Evolutionary conservation across 2,797 vertebrate species (phyloP), one percentile per base, ranked within the genome.

Genomic region (Sciurus vulgaris): DNA sequence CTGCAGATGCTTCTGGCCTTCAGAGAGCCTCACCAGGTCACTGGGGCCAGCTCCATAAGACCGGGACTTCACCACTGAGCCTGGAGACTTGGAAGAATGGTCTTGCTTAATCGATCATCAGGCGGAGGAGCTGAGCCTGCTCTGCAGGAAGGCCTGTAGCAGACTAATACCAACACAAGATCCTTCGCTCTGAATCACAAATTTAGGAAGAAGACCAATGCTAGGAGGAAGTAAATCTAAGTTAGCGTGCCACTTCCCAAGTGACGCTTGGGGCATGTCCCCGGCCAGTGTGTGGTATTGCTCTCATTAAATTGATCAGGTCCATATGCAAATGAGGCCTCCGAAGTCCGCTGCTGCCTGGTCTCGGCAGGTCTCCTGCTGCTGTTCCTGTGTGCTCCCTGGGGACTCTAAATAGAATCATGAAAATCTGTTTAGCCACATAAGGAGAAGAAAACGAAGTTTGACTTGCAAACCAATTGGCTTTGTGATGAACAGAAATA

Each of bases 401-500:
- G 95, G 95, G 86, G 97, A 97, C 94, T 96, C 94, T 95, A 97
- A 98, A 96, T 96, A 96, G 95, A 96, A 76, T 94, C 61, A 92
- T 93, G 67, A 91, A 97, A 97, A 97, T 97, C 96, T 97, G 93
- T 97, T 98, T 97, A 97, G 96, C 92, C 92, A 77, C 38, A 92
- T 93, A 97, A 98, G 97, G 97, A 97, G 98, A 97, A 92, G 96
- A 97, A 98, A 98, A 96, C 96, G 96, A 96, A 96, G 90, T 92
- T 74, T 94, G 97, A 97, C 96, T 94, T 84, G 84, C 95, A 95
- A 95, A 95, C 22, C 8, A 87, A 96, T 97, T 95, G 98, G 97
- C 98, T 98, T 83, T 96, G 92, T 96, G 70, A 26, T 89, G 94
- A 87, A 44, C 95, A 98, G 96, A 98, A 98, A 97, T 65, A 69